phyloP scores from a whole-genome alignment of 2,888 invertebrate genomes.

The Gymnoscelis rufifasciata region DNA sequence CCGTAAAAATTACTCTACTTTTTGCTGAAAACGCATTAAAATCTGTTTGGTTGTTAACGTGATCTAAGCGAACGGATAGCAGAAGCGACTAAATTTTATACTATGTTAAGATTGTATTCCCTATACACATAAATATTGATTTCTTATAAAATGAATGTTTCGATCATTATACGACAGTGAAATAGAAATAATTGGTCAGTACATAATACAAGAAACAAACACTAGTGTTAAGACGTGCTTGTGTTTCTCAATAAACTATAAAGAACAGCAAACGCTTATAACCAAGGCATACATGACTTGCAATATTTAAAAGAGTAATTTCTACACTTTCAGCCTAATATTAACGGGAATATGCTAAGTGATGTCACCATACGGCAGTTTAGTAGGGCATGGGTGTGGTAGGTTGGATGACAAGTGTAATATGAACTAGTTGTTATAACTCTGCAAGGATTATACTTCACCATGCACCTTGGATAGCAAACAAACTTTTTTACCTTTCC shows the following conservation, averaged over 20 bases:
- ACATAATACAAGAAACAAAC: neutral
- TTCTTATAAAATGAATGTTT: no score
- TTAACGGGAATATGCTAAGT: constrained; percentile 53
- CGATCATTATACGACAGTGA: no score
- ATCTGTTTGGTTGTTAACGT: no score
- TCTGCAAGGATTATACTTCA: no score
- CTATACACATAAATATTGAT: no score
- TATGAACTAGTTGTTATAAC: neutral
- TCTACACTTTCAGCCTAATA: constrained; percentile 30
- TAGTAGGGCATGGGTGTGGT: constrained; percentile 27
- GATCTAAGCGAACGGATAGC: no score
- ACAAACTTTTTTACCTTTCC: no score
- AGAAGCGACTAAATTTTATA: no score
- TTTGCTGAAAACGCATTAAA: no score
- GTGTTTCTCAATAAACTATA: neutral
- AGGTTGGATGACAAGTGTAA: neutral
- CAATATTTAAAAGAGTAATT: constrained; percentile 32
- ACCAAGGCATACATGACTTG: constrained; percentile 34
- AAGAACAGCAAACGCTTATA: constrained; percentile 5
- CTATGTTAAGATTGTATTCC: no score
- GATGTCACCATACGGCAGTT: constrained; percentile 37
- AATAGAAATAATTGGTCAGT: neutral
- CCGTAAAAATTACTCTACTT: no score
- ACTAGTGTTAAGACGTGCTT: neutral
- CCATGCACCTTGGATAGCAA: no score